Evolutionary conservation across 2,888 invertebrate genomes (phyloP).

Genomic region (Hydriomena furcata): DNA sequence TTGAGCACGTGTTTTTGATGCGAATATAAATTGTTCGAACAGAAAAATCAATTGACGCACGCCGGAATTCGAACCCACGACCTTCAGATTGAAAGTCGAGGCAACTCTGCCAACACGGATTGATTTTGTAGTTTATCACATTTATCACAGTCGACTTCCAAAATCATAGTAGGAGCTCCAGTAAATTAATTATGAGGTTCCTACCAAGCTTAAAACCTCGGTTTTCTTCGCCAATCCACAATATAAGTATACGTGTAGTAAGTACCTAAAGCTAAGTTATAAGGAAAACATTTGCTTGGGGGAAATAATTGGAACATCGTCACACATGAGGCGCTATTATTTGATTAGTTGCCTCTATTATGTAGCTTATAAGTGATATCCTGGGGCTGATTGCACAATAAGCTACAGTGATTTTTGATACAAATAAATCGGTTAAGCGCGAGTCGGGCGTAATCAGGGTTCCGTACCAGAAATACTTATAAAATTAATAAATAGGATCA

Average conservation of each 20-base stretch:
- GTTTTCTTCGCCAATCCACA: slow-evolving; percentile 3
- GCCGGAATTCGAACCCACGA: no score
- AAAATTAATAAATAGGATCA: no score
- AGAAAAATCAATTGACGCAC: no score
- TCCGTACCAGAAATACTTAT: no score
- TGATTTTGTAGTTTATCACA: background rate
- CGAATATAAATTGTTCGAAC: no score
- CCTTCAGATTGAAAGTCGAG: no score
- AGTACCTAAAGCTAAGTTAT: slow-evolving; percentile 16
- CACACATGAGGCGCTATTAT: slow-evolving; percentile 38
- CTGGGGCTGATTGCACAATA: background rate
- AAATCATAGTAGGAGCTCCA: background rate
- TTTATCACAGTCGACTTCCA: background rate
- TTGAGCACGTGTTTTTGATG: no score
- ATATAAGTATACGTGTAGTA: slow-evolving; percentile 1
- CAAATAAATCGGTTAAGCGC: no score
- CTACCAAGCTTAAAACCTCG: slow-evolving; percentile 1
- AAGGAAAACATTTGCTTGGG: slow-evolving; percentile 42
- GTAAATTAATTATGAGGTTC: background rate
- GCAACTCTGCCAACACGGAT: no score
- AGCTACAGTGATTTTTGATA: no score
- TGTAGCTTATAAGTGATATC: slow-evolving; percentile 27
- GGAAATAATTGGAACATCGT: slow-evolving; percentile 47
- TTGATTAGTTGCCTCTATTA: slow-evolving; percentile 32
- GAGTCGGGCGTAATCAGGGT: no score